Percentiles rank a stretch among this genome's conserved stretches.
Conservation (phyloP, 2,888 invertebrate species). For the Thecophora atra region DNA sequence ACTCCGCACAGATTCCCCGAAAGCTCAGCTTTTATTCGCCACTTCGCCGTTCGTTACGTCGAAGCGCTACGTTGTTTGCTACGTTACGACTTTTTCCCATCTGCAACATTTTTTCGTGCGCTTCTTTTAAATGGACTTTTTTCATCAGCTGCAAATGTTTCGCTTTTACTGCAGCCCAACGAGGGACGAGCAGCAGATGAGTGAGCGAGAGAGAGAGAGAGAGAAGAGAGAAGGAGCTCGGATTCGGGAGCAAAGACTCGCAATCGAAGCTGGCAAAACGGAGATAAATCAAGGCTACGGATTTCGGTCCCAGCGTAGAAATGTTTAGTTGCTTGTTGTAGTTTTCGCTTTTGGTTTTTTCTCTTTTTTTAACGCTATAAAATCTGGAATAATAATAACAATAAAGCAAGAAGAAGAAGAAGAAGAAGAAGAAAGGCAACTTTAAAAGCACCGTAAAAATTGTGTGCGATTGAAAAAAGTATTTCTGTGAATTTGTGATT, state of each 20-base stretch:
- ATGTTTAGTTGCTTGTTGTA: background rate
- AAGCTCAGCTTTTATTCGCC: background rate
- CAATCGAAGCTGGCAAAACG: background rate
- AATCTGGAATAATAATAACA: background rate
- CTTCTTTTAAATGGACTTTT: background rate
- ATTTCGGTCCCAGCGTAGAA: background rate
- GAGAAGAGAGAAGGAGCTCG: background rate
- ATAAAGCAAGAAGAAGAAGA: background rate
- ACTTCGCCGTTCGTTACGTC: background rate
- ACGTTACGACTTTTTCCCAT: background rate
- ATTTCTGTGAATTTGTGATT: background rate
- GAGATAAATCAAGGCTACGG: background rate
- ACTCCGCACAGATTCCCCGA: background rate
- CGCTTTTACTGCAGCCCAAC: background rate
- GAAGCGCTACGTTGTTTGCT: background rate
- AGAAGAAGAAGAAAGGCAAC: background rate
- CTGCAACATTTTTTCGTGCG: background rate
- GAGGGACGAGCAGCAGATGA: background rate
- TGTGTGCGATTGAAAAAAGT: background rate
- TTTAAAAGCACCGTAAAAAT: background rate
- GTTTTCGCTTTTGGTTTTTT: background rate
- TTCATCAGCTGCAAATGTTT: slow-evolving; percentile 9
- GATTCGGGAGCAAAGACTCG: background rate
- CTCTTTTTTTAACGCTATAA: background rate
- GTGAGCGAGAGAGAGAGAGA: too few species aligned